phyloP scores from a whole-genome alignment of 2,113 vertebrate species.

The Psilopogon haemacephalus region DNA sequence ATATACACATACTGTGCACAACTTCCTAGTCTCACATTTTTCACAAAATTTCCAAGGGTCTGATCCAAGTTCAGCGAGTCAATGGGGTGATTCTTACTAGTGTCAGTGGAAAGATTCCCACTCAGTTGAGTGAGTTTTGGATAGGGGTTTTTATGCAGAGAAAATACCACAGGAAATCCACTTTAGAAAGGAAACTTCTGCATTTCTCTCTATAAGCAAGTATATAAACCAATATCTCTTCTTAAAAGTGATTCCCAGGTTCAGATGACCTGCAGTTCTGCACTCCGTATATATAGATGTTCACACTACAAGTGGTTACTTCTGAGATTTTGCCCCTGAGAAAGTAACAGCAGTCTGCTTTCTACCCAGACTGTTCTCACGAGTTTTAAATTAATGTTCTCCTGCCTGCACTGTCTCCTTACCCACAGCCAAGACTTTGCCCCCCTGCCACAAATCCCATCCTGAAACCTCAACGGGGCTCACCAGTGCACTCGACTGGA shows the following conservation, averaged over 20 bases:
- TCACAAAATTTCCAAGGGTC: background rate
- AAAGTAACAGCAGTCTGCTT: background rate
- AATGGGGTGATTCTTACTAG: background rate
- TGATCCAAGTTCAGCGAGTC: background rate
- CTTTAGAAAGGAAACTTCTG: background rate
- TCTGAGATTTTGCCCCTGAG: background rate
- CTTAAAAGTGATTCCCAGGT: background rate
- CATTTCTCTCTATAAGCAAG: background rate
- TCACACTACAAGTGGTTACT: background rate
- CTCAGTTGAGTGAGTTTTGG: background rate
- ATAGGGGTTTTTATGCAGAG: background rate
- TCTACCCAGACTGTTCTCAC: background rate
- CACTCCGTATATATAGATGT: background rate
- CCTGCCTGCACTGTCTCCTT: background rate
- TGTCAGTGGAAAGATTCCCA: background rate
- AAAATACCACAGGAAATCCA: background rate
- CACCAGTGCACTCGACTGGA: background rate
- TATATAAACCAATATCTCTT: background rate
- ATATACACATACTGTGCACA: accelerated
- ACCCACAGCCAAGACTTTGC: background rate
- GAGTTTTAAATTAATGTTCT: background rate
- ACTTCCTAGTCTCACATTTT: background rate
- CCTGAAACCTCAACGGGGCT: background rate
- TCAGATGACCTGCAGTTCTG: background rate
- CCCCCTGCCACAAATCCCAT: background rate